Conservation (phyloP, 2,113 vertebrate genomes). For the Petrocephalus microphthalmus region DNA sequence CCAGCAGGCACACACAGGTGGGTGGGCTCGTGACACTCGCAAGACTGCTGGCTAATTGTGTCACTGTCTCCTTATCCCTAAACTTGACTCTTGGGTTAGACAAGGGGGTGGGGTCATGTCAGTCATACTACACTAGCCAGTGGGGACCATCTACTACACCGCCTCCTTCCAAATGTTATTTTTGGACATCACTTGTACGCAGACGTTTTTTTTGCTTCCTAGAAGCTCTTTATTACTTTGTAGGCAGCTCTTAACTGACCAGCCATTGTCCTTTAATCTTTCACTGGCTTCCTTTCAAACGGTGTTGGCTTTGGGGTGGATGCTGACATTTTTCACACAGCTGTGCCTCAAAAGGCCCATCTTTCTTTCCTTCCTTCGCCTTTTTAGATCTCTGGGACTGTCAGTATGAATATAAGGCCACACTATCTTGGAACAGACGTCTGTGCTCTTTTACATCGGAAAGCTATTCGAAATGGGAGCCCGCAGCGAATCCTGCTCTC, state of each 20-base stretch:
- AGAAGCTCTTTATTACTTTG: background rate
- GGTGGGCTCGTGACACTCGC: background rate
- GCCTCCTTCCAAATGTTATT: background rate
- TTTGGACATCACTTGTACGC: background rate
- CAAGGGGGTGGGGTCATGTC: background rate
- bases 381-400: background rate
- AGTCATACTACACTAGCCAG: background rate
- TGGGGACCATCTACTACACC: background rate
- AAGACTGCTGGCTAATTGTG: background rate
- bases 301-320: background rate
- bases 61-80: background rate
- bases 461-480: background rate
- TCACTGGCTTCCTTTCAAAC: background rate
- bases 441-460: background rate
- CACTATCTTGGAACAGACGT: background rate
- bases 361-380: background rate
- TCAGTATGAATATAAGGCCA: background rate
- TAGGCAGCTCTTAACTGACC: background rate
- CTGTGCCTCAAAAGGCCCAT: background rate
- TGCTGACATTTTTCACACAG: background rate
- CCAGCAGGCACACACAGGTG: conserved; percentile 32
- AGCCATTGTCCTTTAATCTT: background rate
- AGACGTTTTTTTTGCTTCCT: background rate
- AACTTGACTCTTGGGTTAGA: background rate
- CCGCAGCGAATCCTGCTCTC: background rate